Base-by-base conservation (phyloP, 1,140 invertebrate species). In the Drosophila kanapiae region DNA sequence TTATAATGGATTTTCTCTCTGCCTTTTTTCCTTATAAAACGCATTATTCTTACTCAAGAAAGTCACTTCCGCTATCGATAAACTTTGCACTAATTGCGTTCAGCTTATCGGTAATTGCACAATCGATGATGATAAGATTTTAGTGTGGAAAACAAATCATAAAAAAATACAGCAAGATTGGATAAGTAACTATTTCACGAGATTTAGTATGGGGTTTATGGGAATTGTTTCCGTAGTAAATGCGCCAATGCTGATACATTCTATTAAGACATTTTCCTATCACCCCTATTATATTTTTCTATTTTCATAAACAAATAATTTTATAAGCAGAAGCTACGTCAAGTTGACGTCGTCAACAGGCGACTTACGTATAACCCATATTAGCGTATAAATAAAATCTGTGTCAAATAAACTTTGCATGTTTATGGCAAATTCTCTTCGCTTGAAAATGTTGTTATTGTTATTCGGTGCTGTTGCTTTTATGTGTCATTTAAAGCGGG, bases 341-440 rank as follows among this genome's bases (percentile, higher is more conserved):
- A 38, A n/a, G 23, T 23, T 23, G 23, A 23, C 23, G 23, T 23
- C 23, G 23, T 23, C 14, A n/a, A 40, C 14, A n/a, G 7, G 4
- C 14, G 14, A n/a, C 6, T 7, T 0, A 10, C 35, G 2, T 23
- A 38, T 23, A 37, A 29, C 42, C 45, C 18, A 53, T 53, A 6
- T 47, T 42, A 35, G 63, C 54, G 56, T 45, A 40, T 43, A 48
- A 56, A 76, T 63, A 49, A 60, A 69, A 78, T 83, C 84, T 88
- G 83, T 88, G 83, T 88, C 83, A 87, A 87, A 83, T 87, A 80
- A 80, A 80, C 76, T 83, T 83, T 83, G 84, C 83, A 87, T 87
- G 83, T 88, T 87, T 80, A 88, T 83, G 71, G 64, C 64, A 35
- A 70, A 80, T 83, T 87, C 78, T 62, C 48, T 56, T 48, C 10